These are phyloP conservation scores for Apodemus sylvaticus DNA, from an alignment of 2,113 vertebrate species.

Conservation along the genomic window DNA sequence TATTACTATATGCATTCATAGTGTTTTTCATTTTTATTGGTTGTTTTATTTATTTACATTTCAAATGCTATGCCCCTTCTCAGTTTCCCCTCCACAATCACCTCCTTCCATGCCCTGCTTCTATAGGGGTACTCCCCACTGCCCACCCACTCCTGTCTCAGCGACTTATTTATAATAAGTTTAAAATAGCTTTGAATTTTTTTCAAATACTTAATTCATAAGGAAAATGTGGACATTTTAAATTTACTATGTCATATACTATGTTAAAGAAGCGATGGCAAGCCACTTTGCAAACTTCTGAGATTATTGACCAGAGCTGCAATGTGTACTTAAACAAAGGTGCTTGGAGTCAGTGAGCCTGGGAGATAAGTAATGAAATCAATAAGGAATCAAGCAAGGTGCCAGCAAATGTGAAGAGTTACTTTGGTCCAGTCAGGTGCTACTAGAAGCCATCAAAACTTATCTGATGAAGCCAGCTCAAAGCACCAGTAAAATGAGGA, in stretches of 20 bases:
- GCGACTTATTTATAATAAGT: neutral
- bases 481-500: neutral
- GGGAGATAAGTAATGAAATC: conserved; percentile 21
- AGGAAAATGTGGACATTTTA: neutral
- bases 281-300: neutral
- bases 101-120: too few species aligned
- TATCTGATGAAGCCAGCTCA: conserved; percentile 1
- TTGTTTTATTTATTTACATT: too few species aligned
- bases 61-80: too few species aligned
- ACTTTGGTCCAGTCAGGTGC: neutral
- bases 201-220: neutral
- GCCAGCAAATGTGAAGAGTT: neutral
- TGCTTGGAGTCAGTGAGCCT: neutral
- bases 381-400: conserved; percentile 36
- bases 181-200: neutral
- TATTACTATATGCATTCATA: neutral
- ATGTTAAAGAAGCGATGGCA: neutral
- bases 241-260: neutral
- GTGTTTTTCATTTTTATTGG: too few species aligned
- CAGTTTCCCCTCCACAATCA: too few species aligned
- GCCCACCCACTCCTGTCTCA: too few species aligned
- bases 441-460: conserved; percentile 38
- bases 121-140: too few species aligned
- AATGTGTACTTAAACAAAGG: neutral
- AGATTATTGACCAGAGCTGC: neutral